These are phyloP conservation scores for Epizoanthus stellaris DNA, from an alignment of 92 coral and sea anemone species.

Conservation along the genomic window DNA sequence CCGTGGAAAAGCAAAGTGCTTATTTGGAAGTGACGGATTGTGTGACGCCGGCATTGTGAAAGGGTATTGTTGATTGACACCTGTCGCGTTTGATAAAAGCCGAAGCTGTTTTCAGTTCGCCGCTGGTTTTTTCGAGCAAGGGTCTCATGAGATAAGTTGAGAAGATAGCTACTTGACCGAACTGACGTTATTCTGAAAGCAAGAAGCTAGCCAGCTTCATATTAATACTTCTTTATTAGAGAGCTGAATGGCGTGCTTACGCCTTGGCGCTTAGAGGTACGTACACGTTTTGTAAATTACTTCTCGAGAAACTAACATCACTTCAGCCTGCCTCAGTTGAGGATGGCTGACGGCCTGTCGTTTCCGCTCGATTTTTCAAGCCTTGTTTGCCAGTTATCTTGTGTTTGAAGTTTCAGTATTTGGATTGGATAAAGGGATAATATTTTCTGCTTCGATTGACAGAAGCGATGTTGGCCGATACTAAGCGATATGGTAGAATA, in stretches of 20 bases:
- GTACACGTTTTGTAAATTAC: neutral
- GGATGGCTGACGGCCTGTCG: neutral
- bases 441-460: neutral
- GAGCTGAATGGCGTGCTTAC: constrained; percentile 3
- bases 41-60: constrained; percentile 24
- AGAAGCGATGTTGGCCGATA: neutral
- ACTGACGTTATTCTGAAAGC: neutral
- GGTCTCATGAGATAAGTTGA: constrained; percentile 11
- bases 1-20: neutral
- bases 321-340: too few species aligned
- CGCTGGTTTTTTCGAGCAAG: neutral
- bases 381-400: neutral
- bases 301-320: constrained; percentile 1
- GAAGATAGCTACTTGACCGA: neutral
- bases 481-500: too few species aligned
- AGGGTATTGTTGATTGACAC: constrained; percentile 19
- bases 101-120: constrained; percentile 5
- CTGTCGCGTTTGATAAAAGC: constrained; percentile 28
- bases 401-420: constrained; percentile 8
- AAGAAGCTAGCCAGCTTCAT: neutral
- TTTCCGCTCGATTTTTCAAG: neutral
- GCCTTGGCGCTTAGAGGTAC: constrained; percentile 9
- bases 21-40: constrained; percentile 31
- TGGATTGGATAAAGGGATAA: neutral
- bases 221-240: neutral